phyloP scores from a whole-genome alignment of 2,888 invertebrate genomes.

The Phlogophora meticulosa region DNA sequence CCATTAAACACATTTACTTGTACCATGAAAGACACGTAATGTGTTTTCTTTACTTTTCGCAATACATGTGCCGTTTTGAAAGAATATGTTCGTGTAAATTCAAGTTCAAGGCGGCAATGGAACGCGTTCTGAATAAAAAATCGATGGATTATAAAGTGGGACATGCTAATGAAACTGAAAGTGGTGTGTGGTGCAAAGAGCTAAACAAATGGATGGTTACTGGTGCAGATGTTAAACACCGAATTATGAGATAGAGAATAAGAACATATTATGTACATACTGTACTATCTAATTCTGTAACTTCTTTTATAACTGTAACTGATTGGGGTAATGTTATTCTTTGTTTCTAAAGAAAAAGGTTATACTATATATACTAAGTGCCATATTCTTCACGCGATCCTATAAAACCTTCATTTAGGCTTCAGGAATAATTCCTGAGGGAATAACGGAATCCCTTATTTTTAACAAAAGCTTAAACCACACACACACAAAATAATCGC shows the following conservation, averaged over 20 bases:
- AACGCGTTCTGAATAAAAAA: slow-evolving; percentile 75
- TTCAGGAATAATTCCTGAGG: too few relatives aligned
- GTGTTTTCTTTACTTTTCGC: slow-evolving; percentile 58
- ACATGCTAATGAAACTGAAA: slow-evolving; percentile 78
- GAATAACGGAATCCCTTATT: too few relatives aligned
- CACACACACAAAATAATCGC: slow-evolving; percentile 6
- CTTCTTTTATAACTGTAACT: neutral
- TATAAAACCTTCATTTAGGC: too few relatives aligned
- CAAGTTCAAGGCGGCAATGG: slow-evolving; percentile 86
- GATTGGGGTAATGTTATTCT: neutral
- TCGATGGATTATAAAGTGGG: slow-evolving; percentile 63
- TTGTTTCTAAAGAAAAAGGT: neutral
- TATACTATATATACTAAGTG: neutral
- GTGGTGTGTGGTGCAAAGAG: slow-evolving; percentile 68
- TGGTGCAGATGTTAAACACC: slow-evolving; percentile 1
- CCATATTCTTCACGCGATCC: neutral
- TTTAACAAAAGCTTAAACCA: too few relatives aligned
- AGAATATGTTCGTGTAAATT: slow-evolving; percentile 50
- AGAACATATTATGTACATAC: neutral
- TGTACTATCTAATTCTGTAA: neutral
- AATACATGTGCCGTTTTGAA: slow-evolving; percentile 71
- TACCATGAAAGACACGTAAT: slow-evolving; percentile 42
- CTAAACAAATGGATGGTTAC: slow-evolving; percentile 45
- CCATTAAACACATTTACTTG: slow-evolving; percentile 63
- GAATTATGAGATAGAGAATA: slow-evolving; percentile 1